Evolutionary conservation across 2,113 vertebrate genomes (phyloP), one percentile per base, ranked within the genome.

Genomic region (Sebastes fasciatus): DNA sequence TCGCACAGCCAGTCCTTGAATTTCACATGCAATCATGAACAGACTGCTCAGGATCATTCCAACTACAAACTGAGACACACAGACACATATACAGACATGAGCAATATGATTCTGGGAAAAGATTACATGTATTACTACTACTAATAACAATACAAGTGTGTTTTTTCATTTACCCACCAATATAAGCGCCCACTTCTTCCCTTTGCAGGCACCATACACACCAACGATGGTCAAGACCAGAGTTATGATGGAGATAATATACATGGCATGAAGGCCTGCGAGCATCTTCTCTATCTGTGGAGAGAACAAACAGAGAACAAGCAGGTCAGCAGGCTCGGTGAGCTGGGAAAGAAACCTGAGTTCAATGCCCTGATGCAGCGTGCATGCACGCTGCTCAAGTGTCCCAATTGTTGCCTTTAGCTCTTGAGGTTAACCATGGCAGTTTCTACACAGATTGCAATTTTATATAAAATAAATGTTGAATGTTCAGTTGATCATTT

Each of bases 101-200:
- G 52, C 19, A 45, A 49, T 54, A 23, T n/a, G 14, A 70, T 57
- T 64, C 21, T 57, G 14, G 9, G n/a, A 67, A 34, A 45, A 74
- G 7, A 49, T 13, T 13, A 71, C 13, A 26, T 45, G 34, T 17
- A 49, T 4, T 42, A 19, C 12, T 12, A 48, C 58, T 49, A 12
- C 10, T 17, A 23, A 12, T n/a, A 14, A 48, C 4, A 66, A 67
- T 23, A 23, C 3, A 42, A 46, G 6, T 8, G 3, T 7, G 19
- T 17, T 67, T 55, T 17, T 52, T 63, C 57, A 1, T 72, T 67
- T 26, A 77, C 91, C 17, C 54, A 94, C 91, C 82, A 85, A 9
- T 73, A 91, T 91, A 7, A 92, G 74, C 0, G 81, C 78, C 89
- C 91, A 92, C 8, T 72, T 74, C 72, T 88, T 94, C 76, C 86